A percentile compares a stretch with the other conserved stretches of the same genome.
These are phyloP conservation scores for Spodoptera litura DNA, from an alignment of 1,140 invertebrate genomes.

Conservation along the genomic window DNA sequence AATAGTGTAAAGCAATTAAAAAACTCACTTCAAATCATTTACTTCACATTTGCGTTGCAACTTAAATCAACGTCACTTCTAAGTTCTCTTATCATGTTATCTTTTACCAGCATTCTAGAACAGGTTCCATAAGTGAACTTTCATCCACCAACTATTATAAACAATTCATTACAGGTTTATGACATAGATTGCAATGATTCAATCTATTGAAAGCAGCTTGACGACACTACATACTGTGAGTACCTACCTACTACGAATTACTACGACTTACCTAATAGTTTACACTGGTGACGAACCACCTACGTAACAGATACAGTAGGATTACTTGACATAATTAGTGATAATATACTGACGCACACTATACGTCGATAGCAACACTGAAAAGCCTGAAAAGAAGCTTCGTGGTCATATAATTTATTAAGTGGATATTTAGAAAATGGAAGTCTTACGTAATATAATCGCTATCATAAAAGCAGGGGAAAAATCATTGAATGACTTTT, in stretches of 20 bases:
- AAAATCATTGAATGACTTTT: too few relatives aligned
- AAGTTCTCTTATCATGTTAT: too few relatives aligned
- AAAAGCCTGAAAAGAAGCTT: not conserved
- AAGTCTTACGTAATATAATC: too few relatives aligned
- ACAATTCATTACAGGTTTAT: not conserved
- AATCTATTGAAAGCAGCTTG: not conserved
- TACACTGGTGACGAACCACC: not conserved
- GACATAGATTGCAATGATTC: not conserved
- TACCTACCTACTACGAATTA: not conserved
- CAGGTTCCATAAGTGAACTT: too few relatives aligned
- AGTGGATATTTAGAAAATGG: too few relatives aligned
- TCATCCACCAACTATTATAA: not conserved
- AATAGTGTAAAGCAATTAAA: too few relatives aligned
- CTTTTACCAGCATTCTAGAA: too few relatives aligned
- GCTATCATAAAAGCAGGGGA: too few relatives aligned
- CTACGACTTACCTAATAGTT: slow-evolving; percentile 8
- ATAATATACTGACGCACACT: slow-evolving; percentile 7
- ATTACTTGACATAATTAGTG: slow-evolving; percentile 25
- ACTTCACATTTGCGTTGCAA: too few relatives aligned
- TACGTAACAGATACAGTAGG: slow-evolving; percentile 19
- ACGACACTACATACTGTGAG: not conserved
- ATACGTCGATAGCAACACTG: not conserved
- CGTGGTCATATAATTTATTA: too few relatives aligned
- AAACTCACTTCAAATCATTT: too few relatives aligned
- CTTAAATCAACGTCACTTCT: too few relatives aligned